Conservation (phyloP, 2,888 invertebrate genomes). For the Villa cingulata region DNA sequence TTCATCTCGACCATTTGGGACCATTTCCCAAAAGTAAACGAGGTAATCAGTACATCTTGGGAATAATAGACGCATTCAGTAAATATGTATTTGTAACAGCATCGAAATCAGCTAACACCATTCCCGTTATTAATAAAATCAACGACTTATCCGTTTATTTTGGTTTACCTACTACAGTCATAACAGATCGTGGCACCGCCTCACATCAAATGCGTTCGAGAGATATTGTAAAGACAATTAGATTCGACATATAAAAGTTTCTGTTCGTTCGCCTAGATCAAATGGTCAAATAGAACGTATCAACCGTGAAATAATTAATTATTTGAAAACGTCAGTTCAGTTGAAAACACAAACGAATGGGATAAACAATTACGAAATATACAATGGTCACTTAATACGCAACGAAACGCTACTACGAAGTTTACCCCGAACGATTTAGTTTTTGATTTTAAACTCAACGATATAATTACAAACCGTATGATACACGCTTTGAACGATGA, state of each 20-base stretch:
- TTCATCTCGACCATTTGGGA: conserved; percentile 4
- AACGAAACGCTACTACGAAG: no score
- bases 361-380: no score
- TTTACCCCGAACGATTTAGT: no score
- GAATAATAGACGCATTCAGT: conserved; percentile 1
- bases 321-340: no score
- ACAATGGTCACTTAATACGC: no score
- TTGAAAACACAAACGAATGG: no score
- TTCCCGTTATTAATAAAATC: background rate
- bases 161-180: background rate
- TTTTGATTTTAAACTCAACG: no score
- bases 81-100: conserved; percentile 1
- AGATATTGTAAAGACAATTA: background rate
- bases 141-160: background rate
- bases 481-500: no score
- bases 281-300: conserved; percentile 11
- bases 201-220: conserved; percentile 1
- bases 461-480: no score
- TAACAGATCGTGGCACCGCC: conserved; percentile 4
- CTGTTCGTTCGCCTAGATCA: conserved; percentile 1
- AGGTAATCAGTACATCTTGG: conserved; percentile 2
- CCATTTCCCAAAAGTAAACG: conserved; percentile 3
- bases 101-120: background rate
- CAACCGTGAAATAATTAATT: background rate
- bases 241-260: background rate